These are phyloP conservation scores for Eilema griseolum DNA, from an alignment of 2,888 invertebrate species.

Conservation along the genomic window DNA sequence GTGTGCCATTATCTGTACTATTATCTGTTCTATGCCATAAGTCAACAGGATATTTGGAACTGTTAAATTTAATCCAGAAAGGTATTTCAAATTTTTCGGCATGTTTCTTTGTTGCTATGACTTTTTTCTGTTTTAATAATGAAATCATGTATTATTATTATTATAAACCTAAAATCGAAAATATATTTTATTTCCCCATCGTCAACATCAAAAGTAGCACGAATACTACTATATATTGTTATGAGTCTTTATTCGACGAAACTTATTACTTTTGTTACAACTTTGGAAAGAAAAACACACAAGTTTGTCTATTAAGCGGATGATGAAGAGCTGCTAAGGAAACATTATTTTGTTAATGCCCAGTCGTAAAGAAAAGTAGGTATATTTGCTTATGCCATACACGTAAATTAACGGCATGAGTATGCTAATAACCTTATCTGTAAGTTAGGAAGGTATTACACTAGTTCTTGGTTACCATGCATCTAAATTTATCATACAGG, in stretches of 20 bases:
- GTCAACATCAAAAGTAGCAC: conserved; percentile 33
- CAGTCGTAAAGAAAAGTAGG: conserved; percentile 16
- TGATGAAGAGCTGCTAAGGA: conserved; percentile 37
- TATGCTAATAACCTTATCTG: background rate
- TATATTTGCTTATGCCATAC: background rate
- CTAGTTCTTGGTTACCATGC: background rate
- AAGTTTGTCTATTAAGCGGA: conserved; percentile 49
- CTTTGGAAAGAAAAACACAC: conserved; percentile 44
- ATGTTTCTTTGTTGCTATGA: too few species aligned
- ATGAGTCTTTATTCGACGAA: conserved; percentile 36
- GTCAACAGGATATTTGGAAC: too few species aligned
- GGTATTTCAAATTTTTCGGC: too few species aligned
- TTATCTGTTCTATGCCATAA: too few species aligned
- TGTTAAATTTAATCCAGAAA: too few species aligned
- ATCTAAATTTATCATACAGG: background rate
- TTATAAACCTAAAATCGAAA: too few species aligned
- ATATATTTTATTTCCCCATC: conserved; percentile 33
- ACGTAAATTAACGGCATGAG: background rate
- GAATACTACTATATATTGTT: conserved; percentile 34
- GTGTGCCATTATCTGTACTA: too few species aligned
- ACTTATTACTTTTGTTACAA: conserved; percentile 46
- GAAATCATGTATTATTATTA: too few species aligned
- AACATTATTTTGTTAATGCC: conserved; percentile 49
- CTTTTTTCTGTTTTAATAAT: too few species aligned
- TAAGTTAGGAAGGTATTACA: background rate